Base-by-base conservation (phyloP, 2,797 vertebrate genomes). In the Rhinella marina region DNA sequence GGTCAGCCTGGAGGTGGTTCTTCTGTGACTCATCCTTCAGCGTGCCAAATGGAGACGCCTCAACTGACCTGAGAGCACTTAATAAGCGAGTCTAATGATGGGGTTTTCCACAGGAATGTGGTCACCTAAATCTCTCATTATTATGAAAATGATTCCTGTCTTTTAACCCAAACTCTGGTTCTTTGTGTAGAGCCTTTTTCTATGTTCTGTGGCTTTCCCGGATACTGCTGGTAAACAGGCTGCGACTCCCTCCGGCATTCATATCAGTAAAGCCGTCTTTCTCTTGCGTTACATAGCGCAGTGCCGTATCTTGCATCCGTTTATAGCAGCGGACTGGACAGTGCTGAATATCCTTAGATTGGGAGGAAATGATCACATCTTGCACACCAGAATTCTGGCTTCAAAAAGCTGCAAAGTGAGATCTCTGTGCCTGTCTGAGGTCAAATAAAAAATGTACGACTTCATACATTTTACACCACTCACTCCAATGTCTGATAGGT, bases 11-110 rank as follows among this genome's bases (percentile, higher is more conserved):
- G 0, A 25, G 73, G 41, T 50, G n/a, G 48, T 50, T 76, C 23
- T 72, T 29, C 68, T 76, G 21, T 76, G 73, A 76, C 25, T 86
- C 61, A 8, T 14, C 72, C 25, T 54, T 85, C 75, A 54, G 73
- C 59, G 56, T 78, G 59, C 64, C 75, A 78, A 29, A n/a, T 64
- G n/a, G 7, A 25, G 19, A 23, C 25, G 5, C 61, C 62, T 80
- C 27, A 57, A 1, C 66, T 57, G n/a, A 68, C 61, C 27, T 52
- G 5, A 14, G n/a, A 25, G 54, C 27, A 13, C 19, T 21, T 62
- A 16, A 84, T 14, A 29, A 54, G 11, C 0, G 21, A 14, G 12
- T 16, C 16, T 19, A 29, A 29, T 13, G 25, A 29, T 21, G 1
- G n/a, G 52, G 59, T 9, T 68, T 25, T 12, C 62, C 12, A 27